phyloP scores from a whole-genome alignment of 1,140 invertebrate species.

The Drosophila truncata region DNA sequence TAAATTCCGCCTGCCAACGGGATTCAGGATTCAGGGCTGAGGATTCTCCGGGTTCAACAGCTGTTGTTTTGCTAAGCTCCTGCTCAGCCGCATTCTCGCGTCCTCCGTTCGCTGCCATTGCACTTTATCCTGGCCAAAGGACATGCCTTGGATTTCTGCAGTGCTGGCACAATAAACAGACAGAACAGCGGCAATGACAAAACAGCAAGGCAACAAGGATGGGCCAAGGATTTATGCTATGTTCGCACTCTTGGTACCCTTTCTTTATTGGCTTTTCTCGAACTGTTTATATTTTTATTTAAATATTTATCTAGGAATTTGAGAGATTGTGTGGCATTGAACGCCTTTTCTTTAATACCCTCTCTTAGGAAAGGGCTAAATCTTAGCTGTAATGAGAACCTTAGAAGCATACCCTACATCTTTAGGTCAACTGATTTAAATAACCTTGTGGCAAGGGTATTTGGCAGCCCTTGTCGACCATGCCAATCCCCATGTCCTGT shows the following conservation, averaged over 20 bases:
- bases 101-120: slow-evolving; percentile 37
- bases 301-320: neutral
- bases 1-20: slow-evolving; percentile 48
- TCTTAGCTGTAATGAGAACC: too few relatives aligned
- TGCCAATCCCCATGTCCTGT: slow-evolving; percentile 62
- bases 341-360: neutral
- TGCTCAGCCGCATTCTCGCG: slow-evolving; percentile 25
- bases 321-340: fast-evolving
- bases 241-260: neutral
- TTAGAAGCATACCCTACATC: neutral
- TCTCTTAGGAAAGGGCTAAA: too few relatives aligned
- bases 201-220: slow-evolving; percentile 50
- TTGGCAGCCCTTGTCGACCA: slow-evolving; percentile 1
- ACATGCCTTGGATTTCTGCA: slow-evolving; percentile 70
- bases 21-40: neutral
- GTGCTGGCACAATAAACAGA: slow-evolving; percentile 73
- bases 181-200: slow-evolving; percentile 59
- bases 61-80: slow-evolving; percentile 69
- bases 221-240: neutral
- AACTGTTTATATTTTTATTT: neutral
- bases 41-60: slow-evolving; percentile 38
- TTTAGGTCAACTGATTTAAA: neutral
- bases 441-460: slow-evolving; percentile 40
- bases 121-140: slow-evolving; percentile 62
- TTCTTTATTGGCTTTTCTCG: neutral